phyloP scores from a whole-genome alignment of 2,797 vertebrate species.

The Sparidentex hasta region DNA sequence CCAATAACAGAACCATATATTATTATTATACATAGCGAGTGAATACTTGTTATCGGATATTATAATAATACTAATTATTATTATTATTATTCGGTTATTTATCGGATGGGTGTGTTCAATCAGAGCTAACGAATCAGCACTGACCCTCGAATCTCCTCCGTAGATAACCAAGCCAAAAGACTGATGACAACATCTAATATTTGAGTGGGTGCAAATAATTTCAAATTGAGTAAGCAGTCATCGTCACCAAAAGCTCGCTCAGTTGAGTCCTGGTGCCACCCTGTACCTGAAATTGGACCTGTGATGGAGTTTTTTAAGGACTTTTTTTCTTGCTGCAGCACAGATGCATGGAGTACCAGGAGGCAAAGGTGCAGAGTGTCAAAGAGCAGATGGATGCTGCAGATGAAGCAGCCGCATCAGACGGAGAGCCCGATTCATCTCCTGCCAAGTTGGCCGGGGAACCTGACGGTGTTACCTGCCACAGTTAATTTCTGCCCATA shows the following conservation, averaged over 20 bases:
- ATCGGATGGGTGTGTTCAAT: background rate
- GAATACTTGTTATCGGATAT: no score
- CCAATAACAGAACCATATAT: background rate
- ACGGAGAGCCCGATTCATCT: slow-evolving; percentile 15
- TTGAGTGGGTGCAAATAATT: no score
- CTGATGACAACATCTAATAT: background rate
- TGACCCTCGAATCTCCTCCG: background rate
- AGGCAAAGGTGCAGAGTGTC: background rate
- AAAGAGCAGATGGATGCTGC: background rate
- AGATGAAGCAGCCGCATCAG: background rate
- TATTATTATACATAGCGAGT: no score
- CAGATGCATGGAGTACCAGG: slow-evolving; percentile 10
- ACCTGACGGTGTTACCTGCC: slow-evolving; percentile 8
- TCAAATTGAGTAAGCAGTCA: background rate
- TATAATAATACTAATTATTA: no score
- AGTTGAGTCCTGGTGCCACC: background rate
- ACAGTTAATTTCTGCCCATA: background rate
- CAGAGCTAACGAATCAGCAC: background rate
- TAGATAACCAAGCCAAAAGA: background rate
- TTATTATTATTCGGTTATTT: no score
- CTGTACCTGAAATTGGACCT: background rate
- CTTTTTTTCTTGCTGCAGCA: background rate
- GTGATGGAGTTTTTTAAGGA: background rate
- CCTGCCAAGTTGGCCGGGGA: slow-evolving; percentile 20
- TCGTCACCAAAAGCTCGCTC: background rate